Conservation (phyloP, 2,113 vertebrate genomes). For the Plecotus auritus region DNA sequence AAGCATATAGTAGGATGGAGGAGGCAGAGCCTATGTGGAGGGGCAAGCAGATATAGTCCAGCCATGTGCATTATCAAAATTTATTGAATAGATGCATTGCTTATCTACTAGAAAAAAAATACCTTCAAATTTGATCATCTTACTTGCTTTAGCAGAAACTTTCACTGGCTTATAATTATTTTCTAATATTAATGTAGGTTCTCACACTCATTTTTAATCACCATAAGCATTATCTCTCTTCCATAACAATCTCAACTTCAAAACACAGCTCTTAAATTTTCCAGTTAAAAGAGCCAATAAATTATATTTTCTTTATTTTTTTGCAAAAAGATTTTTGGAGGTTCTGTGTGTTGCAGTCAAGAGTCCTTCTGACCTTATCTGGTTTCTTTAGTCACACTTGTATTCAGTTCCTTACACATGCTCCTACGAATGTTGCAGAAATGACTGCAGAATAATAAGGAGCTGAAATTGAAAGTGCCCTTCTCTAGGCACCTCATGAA, state of each 20-base stretch:
- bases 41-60: neutral
- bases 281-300: slow-evolving; percentile 1
- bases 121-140: neutral
- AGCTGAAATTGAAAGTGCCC: neutral
- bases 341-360: neutral
- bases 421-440: neutral
- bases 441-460: slow-evolving; percentile 7
- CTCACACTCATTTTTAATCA: neutral
- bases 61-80: neutral
- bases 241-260: neutral
- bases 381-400: neutral
- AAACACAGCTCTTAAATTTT: slow-evolving; percentile 36
- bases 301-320: neutral
- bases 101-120: neutral
- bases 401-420: neutral
- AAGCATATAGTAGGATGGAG: neutral
- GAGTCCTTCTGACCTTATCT: neutral
- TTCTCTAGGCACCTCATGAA: neutral
- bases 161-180: neutral
- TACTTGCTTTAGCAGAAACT: neutral
- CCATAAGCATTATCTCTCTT: slow-evolving; percentile 25
- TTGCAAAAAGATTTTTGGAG: neutral
- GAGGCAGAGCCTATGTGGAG: neutral
- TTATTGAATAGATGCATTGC: neutral
- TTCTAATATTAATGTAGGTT: slow-evolving; percentile 5